phyloP scores from a whole-genome alignment of 2,797 vertebrate genomes.

The Pelodytes ibericus region DNA sequence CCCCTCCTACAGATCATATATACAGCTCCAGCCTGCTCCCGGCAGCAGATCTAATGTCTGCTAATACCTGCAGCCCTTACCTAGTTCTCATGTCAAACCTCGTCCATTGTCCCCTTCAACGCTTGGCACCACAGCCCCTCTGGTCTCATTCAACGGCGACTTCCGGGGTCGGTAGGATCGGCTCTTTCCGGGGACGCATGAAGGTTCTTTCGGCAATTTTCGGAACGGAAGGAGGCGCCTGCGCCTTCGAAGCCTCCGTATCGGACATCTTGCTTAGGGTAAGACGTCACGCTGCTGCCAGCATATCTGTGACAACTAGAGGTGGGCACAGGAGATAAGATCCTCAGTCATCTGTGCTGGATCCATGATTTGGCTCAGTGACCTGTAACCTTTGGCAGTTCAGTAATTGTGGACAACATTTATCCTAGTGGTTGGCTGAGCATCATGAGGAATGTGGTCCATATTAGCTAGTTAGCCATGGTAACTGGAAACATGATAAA shows the following conservation, averaged over 20 bases:
- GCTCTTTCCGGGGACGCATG: conserved; percentile 29
- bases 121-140: conserved; percentile 14
- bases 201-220: conserved; percentile 8
- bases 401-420: no score
- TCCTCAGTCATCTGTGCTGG: no score
- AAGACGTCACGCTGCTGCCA: neutral
- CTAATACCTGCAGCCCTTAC: neutral
- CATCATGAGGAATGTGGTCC: no score
- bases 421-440: no score
- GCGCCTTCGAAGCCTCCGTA: neutral
- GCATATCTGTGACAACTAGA: conserved; percentile 17
- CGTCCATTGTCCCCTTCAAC: conserved; percentile 20
- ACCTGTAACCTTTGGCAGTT: no score
- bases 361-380: no score
- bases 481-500: no score
- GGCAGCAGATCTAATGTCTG: neutral
- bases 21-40: neutral
- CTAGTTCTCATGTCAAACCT: conserved; percentile 4
- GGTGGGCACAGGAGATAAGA: no score
- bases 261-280: neutral
- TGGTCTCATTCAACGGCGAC: conserved; percentile 5
- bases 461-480: no score
- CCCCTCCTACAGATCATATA: neutral
- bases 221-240: neutral
- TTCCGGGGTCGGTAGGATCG: conserved; percentile 45